Conservation (phyloP, 2,888 invertebrate species). For the Caenorhabditis drosophilae region DNA sequence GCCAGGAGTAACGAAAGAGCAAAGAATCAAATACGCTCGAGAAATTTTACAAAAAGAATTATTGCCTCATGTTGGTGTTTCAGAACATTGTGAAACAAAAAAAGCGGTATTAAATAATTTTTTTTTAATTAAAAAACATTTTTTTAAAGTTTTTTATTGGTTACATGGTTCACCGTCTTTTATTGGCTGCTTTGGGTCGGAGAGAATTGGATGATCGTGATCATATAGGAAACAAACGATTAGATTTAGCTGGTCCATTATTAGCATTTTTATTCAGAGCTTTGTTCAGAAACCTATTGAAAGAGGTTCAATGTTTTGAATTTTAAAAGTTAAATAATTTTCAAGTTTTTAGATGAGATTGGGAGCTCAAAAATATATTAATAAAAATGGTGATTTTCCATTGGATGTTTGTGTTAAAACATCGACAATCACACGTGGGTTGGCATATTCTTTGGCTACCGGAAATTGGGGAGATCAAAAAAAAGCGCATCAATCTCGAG, state of each 20-base stretch:
- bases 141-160: conserved; percentile 70
- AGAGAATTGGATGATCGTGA: conserved; percentile 97
- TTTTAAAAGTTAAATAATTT: not conserved
- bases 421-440: conserved; percentile 93
- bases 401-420: conserved; percentile 81
- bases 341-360: conserved; percentile 84
- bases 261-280: conserved; percentile 95
- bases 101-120: conserved; percentile 78
- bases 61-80: conserved; percentile 98
- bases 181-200: conserved; percentile 91
- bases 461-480: conserved; percentile 99
- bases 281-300: conserved; percentile 70
- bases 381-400: conserved; percentile 97
- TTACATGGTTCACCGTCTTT: conserved; percentile 96
- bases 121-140: not conserved
- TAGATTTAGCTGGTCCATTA: conserved; percentile 95
- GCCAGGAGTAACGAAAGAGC: conserved; percentile 97
- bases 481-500: conserved; percentile 97
- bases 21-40: conserved; percentile 96
- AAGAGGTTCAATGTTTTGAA: conserved; percentile 46
- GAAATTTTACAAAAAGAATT: conserved; percentile 99
- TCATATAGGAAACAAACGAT: conserved; percentile 98
- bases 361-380: conserved; percentile 98
- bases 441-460: conserved; percentile 95
- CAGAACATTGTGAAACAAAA: conserved; percentile 99